These are phyloP conservation scores for Carposina sasakii DNA, from an alignment of 1,140 invertebrate genomes.

Conservation along the genomic window DNA sequence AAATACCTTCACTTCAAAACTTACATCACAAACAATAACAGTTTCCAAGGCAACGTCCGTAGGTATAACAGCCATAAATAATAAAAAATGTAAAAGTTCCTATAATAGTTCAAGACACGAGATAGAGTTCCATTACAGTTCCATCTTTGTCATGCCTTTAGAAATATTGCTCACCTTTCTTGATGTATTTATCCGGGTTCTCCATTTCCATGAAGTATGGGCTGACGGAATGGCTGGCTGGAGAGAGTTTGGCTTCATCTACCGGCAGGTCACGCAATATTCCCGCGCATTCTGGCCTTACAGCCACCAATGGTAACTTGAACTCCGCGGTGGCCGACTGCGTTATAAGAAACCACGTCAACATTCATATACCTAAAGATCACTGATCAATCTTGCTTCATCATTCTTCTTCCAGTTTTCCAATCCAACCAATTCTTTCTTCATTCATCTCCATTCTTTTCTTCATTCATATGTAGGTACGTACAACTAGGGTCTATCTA, in stretches of 20 bases:
- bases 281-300: conserved; percentile 77
- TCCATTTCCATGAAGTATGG: conserved; percentile 80
- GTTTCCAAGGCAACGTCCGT: too few species aligned
- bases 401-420: background rate
- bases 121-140: too few species aligned
- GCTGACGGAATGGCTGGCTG: conserved; percentile 71
- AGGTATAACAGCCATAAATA: too few species aligned
- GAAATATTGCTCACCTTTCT: conserved; percentile 74
- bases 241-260: conserved; percentile 72
- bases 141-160: too few species aligned
- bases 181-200: conserved; percentile 78
- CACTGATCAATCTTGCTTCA: too few species aligned
- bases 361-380: background rate
- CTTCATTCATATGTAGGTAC: conserved; percentile 11
- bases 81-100: too few species aligned
- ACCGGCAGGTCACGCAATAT: conserved; percentile 73
- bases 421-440: too few species aligned
- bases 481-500: conserved; percentile 4
- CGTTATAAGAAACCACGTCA: conserved; percentile 18
- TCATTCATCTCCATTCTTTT: conserved; percentile 26
- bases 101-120: too few species aligned
- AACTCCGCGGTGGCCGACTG: conserved; percentile 77
- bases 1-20: background rate
- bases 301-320: conserved; percentile 76
- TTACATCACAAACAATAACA: too few species aligned